Evolutionary conservation across 2,797 vertebrate genomes (phyloP).

Genomic region (Tarsius wallacei): DNA sequence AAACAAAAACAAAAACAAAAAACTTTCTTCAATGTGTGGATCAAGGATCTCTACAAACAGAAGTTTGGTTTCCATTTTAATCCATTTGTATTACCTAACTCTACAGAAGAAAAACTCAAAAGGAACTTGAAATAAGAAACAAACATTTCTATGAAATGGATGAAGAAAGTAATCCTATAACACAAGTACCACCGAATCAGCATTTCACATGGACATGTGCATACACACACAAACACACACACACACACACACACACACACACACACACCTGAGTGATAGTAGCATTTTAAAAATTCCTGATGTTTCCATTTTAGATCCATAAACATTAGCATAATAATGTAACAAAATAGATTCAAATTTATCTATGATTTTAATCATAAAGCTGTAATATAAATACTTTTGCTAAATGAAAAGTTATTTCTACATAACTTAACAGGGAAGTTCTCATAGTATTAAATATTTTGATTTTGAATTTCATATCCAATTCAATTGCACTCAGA

Average conservation of each 20-base stretch:
- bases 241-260: neutral
- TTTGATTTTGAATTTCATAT: neutral
- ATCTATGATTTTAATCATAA: neutral
- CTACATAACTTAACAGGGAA: neutral
- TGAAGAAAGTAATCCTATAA: neutral
- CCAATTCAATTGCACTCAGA: neutral
- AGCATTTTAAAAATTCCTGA: neutral
- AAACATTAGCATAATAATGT: neutral
- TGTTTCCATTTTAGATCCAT: neutral
- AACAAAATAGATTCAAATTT: neutral
- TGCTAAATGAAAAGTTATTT: neutral
- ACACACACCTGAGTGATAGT: neutral
- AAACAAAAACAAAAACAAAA: too few species aligned
- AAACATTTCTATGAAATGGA: neutral
- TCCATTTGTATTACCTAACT: neutral
- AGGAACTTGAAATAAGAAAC: neutral
- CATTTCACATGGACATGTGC: accelerated
- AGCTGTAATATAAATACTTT: neutral
- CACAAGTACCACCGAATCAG: neutral
- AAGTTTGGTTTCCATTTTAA: neutral
- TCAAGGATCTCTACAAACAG: neutral
- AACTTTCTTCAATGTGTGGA: neutral
- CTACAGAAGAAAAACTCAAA: neutral
- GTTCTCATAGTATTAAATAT: neutral
- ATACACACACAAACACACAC: neutral